Evolutionary conservation across 1,140 invertebrate genomes (phyloP), one percentile per base, ranked within the genome.

Genomic region (Zaprionus camerounensis): DNA sequence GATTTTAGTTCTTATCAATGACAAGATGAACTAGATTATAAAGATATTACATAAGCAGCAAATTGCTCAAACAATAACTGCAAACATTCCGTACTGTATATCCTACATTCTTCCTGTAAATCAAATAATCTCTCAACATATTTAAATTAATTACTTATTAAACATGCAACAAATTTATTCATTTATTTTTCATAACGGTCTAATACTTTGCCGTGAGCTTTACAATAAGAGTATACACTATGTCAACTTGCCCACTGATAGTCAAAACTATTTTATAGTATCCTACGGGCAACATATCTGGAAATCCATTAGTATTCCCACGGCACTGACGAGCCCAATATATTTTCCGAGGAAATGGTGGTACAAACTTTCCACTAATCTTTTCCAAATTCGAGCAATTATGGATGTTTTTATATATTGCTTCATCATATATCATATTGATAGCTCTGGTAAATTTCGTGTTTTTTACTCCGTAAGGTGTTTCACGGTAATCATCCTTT

Each of bases 171-270:
- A 44, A 44, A n/a, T 44, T 44, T 44, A 44, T 44, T 44, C 38
- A 44, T 0, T 0, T 17, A 17, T 44, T 7, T 7, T 44, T 2
- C 15, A 0, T 2, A 6, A 41, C 4, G 2, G 6, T 0, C n/a
- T 44, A 44, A 7, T 17, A n/a, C n/a, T 3, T 44, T 17, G 6
- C 0, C 20, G 11, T 51, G 3, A 51, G 9, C 17, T 51, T 51
- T 0, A 13, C 1, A 4, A 4, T 20, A 0, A 31, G n/a, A n/a
- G n/a, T n/a, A n/a, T n/a, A 1, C 13, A 1, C 7, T 6, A 55
- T 0, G 15, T 55, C 11, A 51, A 51, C 9, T 12, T 51, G 9
- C 17, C 17, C n/a, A n/a, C n/a, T n/a, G n/a, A n/a, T n/a, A n/a
- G n/a, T n/a, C n/a, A n/a, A n/a, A n/a, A n/a, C n/a, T n/a, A n/a